Base-by-base conservation (phyloP, 1,140 invertebrate species). In the Drosophila tsacasi region DNA sequence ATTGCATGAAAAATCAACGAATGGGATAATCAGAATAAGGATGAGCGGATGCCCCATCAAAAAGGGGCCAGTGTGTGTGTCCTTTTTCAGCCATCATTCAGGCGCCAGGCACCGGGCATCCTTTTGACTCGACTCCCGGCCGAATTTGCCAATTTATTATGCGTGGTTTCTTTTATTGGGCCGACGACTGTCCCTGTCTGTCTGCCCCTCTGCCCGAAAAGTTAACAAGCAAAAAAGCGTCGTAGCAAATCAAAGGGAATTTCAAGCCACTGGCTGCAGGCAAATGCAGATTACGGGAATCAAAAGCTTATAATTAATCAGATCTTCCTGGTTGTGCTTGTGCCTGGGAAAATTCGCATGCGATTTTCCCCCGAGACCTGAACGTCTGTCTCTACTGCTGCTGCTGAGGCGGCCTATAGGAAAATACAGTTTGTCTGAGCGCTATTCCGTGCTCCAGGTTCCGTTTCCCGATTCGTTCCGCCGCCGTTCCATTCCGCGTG, bases 1-100 rank as follows among this genome's bases (percentile, higher is more conserved):
- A 85, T 85, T 81, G 81, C 77, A 77, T 75, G 81, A 66, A 73
- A 83, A 69, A 80, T 74, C 71, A 74, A 61, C 71, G 71, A 30
- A 61, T 74, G 69, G 71, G 57, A 74, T 73, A 74, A 74, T 74
- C 71, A 74, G 68, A 73, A 74, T 74, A 73, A 72, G 69, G 69
- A 35, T 30, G 27, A 40, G 25, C 42, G 30, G 64, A 64, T 72
- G 68, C n/a, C 44, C 67, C 69, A 73, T 73, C 69, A 71, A 83
- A 74, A 76, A 78, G 72, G 81, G 66, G 73, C 74, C 64, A 80
- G 67, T 71, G 66, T 21, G 50, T 63, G 67, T 77, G 83, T 81
- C 77, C 82, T 81, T 85, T 77, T 78, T 32, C 47, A 25, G 61
- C 47, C 63, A 35, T 54, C 55, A 62, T 50, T 30, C 32, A 35